phyloP scores from a whole-genome alignment of 2,797 vertebrate genomes.

The Coilia nasus region DNA sequence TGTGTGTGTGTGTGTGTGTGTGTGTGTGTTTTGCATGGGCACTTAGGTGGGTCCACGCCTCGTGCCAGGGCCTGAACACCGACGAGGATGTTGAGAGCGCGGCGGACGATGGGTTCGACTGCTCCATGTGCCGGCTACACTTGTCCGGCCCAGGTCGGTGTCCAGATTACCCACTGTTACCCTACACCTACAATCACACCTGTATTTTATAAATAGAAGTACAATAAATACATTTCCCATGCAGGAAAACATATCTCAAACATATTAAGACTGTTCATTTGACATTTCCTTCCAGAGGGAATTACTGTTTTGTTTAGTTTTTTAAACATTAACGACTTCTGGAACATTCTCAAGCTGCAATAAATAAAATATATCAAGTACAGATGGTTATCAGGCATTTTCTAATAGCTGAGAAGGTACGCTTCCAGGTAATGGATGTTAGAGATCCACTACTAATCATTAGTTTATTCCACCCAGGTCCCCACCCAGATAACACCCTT shows the following conservation, averaged over 20 bases:
- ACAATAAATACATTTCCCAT: no score
- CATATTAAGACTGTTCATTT: no score
- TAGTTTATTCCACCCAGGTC: background rate
- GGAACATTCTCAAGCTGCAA: no score
- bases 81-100: slow-evolving; percentile 90
- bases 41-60: slow-evolving; percentile 92
- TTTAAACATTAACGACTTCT: no score
- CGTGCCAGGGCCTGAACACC: slow-evolving; percentile 87
- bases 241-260: no score
- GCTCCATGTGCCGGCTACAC: slow-evolving; percentile 86
- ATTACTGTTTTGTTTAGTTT: no score
- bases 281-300: no score
- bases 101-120: slow-evolving; percentile 91
- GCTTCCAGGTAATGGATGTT: no score
- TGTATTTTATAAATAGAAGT: background rate
- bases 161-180: background rate
- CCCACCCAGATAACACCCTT: no score
- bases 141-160: background rate
- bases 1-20: background rate
- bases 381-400: no score
- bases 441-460: background rate
- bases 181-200: background rate
- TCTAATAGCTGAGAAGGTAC: no score
- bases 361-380: no score
- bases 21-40: slow-evolving; percentile 30